A percentile compares a stretch with the other conserved stretches of the same genome.
phyloP scores from a whole-genome alignment of 2,113 vertebrate species.

The Polypterus senegalus region DNA sequence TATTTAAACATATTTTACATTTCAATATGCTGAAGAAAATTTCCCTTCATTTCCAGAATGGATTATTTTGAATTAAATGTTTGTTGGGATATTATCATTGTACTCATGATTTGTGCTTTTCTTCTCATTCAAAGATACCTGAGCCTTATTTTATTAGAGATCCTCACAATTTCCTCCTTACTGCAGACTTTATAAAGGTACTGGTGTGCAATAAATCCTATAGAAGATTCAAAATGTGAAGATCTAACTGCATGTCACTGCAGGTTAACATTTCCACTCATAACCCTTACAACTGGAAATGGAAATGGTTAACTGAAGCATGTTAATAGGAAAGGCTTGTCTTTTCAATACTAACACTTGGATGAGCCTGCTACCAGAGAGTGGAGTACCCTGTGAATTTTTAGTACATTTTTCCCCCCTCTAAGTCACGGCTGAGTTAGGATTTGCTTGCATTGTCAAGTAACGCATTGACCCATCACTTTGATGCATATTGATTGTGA shows the following conservation, averaged over 20 bases:
- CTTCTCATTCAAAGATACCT: slow-evolving; percentile 47
- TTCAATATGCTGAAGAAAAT: neutral
- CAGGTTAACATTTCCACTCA: slow-evolving; percentile 68
- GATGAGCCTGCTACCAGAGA: slow-evolving; percentile 77
- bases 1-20: neutral
- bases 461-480: slow-evolving; percentile 77
- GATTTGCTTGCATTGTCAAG: slow-evolving; percentile 84
- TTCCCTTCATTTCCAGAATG: neutral
- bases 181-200: slow-evolving; percentile 58
- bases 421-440: slow-evolving; percentile 68
- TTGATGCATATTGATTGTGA: slow-evolving; percentile 81
- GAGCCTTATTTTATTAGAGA: slow-evolving; percentile 68
- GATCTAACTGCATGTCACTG: slow-evolving; percentile 61
- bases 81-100: neutral
- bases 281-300: slow-evolving; percentile 52
- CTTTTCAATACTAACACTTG: slow-evolving; percentile 88
- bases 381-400: slow-evolving; percentile 57
- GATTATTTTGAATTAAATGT: neutral
- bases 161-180: slow-evolving; percentile 56
- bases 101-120: slow-evolving; percentile 17
- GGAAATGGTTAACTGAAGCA: slow-evolving; percentile 78
- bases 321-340: slow-evolving; percentile 88
- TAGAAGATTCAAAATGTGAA: slow-evolving; percentile 30
- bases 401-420: slow-evolving; percentile 55
- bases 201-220: slow-evolving; percentile 44